Evolutionary conservation across 1,140 invertebrate genomes (phyloP).

Genomic region (Apis cerana): DNA sequence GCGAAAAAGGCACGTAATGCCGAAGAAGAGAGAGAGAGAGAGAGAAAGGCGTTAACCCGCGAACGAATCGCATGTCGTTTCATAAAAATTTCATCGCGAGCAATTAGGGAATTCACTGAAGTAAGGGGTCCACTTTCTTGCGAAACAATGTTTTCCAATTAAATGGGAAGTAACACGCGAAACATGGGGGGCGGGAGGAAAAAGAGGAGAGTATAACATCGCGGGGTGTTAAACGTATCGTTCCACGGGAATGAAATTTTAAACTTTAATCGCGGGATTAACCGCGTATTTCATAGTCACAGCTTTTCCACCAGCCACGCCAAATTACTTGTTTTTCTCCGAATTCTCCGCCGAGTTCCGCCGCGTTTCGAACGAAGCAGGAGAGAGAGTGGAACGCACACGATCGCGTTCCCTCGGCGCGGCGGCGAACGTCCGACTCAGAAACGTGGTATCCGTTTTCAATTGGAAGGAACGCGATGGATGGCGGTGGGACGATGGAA

Average conservation of each 20-base stretch:
- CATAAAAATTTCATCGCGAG: constrained; percentile 20
- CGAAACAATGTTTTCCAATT: constrained; percentile 27
- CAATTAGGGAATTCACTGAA: constrained; percentile 3
- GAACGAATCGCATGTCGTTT: background rate
- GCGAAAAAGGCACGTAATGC: background rate
- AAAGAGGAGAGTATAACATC: background rate
- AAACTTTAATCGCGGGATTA: constrained; percentile 47
- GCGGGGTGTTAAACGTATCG: background rate
- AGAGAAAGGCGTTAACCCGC: background rate
- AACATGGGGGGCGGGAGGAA: too few relatives aligned
- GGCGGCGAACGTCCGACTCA: background rate
- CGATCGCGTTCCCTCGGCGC: background rate
- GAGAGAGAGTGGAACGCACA: background rate
- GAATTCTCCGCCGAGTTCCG: background rate
- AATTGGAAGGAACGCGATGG: constrained; percentile 38
- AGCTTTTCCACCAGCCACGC: background rate
- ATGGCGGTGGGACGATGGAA: constrained; percentile 51
- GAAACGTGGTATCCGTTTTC: constrained; percentile 32
- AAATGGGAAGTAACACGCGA: background rate
- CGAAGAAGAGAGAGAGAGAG: too few relatives aligned
- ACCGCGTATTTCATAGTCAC: constrained; percentile 14
- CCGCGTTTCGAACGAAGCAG: background rate
- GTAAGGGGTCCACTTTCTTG: background rate
- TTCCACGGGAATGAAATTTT: constrained; percentile 36
- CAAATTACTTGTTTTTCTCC: constrained; percentile 35